Evolutionary conservation across 2,113 vertebrate genomes (phyloP).

Genomic region (Oreochromis spilurus): DNA sequence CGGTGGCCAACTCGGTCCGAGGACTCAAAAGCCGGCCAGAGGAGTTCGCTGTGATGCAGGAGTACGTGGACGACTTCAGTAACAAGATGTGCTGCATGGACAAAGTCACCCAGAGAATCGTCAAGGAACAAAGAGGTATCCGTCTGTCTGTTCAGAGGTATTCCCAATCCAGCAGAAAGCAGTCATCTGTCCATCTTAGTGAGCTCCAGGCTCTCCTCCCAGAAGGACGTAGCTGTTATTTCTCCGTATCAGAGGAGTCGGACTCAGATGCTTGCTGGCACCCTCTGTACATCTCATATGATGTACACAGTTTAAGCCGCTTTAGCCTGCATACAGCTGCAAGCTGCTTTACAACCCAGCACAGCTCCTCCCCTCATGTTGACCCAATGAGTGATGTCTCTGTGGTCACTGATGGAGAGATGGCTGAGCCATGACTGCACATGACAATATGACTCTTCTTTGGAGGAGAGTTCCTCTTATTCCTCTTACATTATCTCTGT

Average conservation of each 20-base stretch:
- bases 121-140: conserved; percentile 87
- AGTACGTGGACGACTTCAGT: conserved; percentile 84
- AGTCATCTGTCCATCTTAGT: not conserved
- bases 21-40: conserved; percentile 84
- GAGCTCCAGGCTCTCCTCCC: not conserved
- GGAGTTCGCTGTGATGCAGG: conserved; percentile 81
- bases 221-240: not conserved
- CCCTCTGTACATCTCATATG: not conserved
- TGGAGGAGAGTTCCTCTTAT: not conserved
- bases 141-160: not conserved
- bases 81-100: conserved; percentile 85
- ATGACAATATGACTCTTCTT: not conserved
- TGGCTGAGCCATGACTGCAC: not conserved
- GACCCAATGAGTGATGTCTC: not conserved
- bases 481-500: not conserved
- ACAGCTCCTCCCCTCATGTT: not conserved
- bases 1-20: conserved; percentile 82
- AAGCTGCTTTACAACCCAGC: not conserved
- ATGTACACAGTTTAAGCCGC: not conserved
- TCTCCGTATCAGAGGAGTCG: not conserved
- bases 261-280: not conserved
- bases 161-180: not conserved
- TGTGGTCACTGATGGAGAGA: not conserved
- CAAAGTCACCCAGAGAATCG: conserved; percentile 90
- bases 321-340: not conserved